These are phyloP conservation scores for Cynocephalus volans DNA, from an alignment of 2,113 vertebrate genomes.

Conservation along the genomic window DNA sequence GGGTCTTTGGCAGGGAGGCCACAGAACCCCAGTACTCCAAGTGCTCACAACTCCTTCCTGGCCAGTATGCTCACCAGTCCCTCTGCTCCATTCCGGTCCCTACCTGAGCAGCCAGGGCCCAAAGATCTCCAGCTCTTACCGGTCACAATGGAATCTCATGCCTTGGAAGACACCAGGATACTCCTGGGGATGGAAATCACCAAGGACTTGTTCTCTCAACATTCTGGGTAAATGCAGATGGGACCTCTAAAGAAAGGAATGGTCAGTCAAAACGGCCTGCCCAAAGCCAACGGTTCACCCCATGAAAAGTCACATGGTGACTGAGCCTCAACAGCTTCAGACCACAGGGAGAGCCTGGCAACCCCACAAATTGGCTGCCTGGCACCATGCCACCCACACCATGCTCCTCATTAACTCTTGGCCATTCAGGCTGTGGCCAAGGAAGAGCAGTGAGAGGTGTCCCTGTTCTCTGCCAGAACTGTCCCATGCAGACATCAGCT, in stretches of 20 bases:
- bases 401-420: neutral
- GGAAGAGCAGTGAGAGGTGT: neutral
- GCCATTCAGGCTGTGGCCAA: neutral
- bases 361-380: neutral
- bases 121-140: conserved; percentile 37
- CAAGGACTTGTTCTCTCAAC: neutral
- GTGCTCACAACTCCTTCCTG: neutral
- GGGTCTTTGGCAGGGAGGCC: neutral
- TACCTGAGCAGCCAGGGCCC: neutral
- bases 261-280: neutral
- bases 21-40: neutral
- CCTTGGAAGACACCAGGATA: neutral
- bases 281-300: neutral
- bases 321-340: neutral
- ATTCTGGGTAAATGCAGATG: neutral
- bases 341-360: neutral
- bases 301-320: fast-evolving
- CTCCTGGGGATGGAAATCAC: neutral
- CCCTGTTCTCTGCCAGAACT: neutral
- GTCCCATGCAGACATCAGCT: neutral
- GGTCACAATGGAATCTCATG: neutral
- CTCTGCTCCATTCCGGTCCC: neutral
- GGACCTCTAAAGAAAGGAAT: conserved; percentile 40
- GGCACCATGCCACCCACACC: neutral
- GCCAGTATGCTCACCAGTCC: neutral